Base-by-base conservation (phyloP, 2,113 vertebrate genomes). In the Melanostigma gelatinosum region DNA sequence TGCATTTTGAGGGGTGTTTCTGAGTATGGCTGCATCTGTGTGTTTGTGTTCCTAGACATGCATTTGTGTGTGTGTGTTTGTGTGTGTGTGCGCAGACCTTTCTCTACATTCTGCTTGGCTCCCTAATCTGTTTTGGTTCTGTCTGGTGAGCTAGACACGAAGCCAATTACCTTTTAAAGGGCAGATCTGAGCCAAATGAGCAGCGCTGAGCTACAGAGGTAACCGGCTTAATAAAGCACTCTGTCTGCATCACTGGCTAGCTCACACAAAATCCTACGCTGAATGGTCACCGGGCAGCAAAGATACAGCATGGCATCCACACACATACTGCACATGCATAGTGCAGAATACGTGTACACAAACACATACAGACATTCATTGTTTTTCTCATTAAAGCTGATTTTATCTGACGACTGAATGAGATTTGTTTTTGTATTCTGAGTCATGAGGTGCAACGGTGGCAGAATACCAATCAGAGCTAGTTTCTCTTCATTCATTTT, bases 141-240 rank as follows among this genome's bases (percentile, higher is more conserved):
- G 92, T 93, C 90, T 94, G 94, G 86, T 91, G 89, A 93, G 85
- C 93, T 67, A 89, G 91, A 94, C 93, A 92, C 80, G 55, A 92
- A 93, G 91, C 91, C 93, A 94, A 94, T 95, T 94, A 94, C 88
- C 85, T 92, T 92, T 88, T 90, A 93, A 94, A 94, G 92, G 92
- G 91, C 93, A 94, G 86, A 93, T 91, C 91, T 46, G 86, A 93
- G 90, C 89, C 88, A 91, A 92, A 93, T 91, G 91, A 94, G 93
- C 86, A 77, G 73, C 69, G 65, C 63, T 66, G 87, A 91, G 83
- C 85, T 87, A 68, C 87, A 82, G 72, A 71, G 82, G 83, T 85
- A 90, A 88, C 85, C 6, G 66, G 82, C 81, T 85, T 85, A 88
- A 92, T 89, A 89, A 90, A 89, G 81, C 77, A 84, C 88, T 86